Evolutionary conservation across 1,140 invertebrate genomes (phyloP).

Genomic region (Rhopalosiphum padi): DNA sequence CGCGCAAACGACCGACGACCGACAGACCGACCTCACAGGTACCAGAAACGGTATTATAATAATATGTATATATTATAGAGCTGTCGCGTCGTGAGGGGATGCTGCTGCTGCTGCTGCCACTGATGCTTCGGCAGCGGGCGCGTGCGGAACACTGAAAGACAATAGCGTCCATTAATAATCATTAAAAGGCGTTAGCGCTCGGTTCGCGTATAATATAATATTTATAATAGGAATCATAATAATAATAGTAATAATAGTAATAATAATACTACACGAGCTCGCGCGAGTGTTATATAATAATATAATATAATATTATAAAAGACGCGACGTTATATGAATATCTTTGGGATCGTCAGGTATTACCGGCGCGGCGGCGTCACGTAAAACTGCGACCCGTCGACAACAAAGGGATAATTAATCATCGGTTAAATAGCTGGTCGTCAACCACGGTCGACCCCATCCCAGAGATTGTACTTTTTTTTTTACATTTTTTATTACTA

Average conservation of each 20-base stretch:
- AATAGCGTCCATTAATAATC: slow-evolving; percentile 57
- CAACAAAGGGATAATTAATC: slow-evolving; percentile 57
- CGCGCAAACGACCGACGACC: not conserved
- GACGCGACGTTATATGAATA: slow-evolving; percentile 25
- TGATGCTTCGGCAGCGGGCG: not conserved
- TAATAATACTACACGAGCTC: slow-evolving; percentile 25
- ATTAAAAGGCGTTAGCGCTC: slow-evolving; percentile 48
- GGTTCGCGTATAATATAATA: slow-evolving; percentile 21
- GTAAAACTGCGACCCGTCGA: slow-evolving; percentile 28
- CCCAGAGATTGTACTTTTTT: slow-evolving; percentile 35
- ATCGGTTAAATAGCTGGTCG: slow-evolving; percentile 55
- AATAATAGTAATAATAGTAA: not conserved
- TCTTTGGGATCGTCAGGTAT: slow-evolving; percentile 53
- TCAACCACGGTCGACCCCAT: slow-evolving; percentile 3
- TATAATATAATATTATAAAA: slow-evolving; percentile 24
- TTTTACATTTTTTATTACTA: slow-evolving; percentile 14
- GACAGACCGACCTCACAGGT: not conserved
- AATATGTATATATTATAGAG: not conserved
- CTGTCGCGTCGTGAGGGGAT: not conserved
- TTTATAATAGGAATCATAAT: slow-evolving; percentile 25
- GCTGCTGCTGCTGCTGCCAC: not conserved
- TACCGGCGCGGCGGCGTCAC: slow-evolving; percentile 10
- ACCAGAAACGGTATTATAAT: not conserved
- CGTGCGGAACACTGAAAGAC: slow-evolving; percentile 17
- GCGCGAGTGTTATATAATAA: not conserved